Base-by-base conservation (phyloP, 2,113 vertebrate genomes). In the Labeo rohita region DNA sequence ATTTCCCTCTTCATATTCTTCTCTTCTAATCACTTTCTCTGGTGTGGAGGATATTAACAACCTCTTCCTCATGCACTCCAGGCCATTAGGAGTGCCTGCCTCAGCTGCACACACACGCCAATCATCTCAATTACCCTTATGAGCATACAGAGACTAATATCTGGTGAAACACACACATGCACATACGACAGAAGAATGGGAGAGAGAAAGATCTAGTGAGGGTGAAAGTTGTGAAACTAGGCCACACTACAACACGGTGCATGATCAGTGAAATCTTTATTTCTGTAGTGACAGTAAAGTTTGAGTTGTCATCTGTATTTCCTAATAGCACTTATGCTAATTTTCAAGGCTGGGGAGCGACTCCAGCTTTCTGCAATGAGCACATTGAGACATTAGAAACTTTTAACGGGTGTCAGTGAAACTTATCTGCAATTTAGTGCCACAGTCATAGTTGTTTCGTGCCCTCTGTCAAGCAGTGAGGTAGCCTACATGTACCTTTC, bases 31-130 rank as follows among this genome's bases (percentile, higher is more conserved):
- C 72, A 56, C 70, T 82, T 80, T 54, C 36, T 50, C 49, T 45
- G 59, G 21, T 76, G 45, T 18, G 79, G 87, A 88, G 91, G 90
- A 92, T 90, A 91, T 93, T 91, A 90, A 91, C 85, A 85, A 89
- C 90, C 86, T 84, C 89, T 93, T 89, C 90, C 89, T 85, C 73
- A 56, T 28, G 65, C 85, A 92, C 91, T 84, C 54, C 36, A n/a
- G n/a, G 47, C 66, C 87, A 93, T 94, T 92, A 92, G 81, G 84
- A 92, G 87, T 89, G 89, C 83, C 80, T 87, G 87, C 90, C 88
- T 87, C 89, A 79, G 50, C 68, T 66, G n/a, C 52, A 66, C 56
- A 52, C 63, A n/a, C 77, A 83, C 78, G 54, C 89, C 49, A 70
- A n/a, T 39, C 73, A 45, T 39, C 21, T 21, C 56, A 47, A 75